Conservation (phyloP, 2,888 invertebrate genomes). For the Thalpophila matura region DNA sequence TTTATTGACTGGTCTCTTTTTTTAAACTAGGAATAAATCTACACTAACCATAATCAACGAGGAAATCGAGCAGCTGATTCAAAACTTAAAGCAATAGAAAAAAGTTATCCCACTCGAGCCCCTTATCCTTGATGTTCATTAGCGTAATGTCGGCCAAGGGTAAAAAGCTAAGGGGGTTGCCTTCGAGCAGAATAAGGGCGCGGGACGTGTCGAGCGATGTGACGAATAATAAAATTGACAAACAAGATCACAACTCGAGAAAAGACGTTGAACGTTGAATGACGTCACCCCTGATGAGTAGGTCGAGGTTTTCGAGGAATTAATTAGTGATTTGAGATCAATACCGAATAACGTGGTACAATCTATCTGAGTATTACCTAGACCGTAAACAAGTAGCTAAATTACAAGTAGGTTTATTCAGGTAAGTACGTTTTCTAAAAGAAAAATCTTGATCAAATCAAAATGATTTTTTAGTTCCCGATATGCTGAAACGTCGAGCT, state of each 20-base stretch:
- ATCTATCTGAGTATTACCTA: slow-evolving; percentile 6
- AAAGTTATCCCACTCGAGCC: slow-evolving; percentile 22
- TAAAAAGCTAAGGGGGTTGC: slow-evolving; percentile 55
- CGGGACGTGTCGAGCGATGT: slow-evolving; percentile 51
- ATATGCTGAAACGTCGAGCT: not conserved
- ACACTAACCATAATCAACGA: not conserved
- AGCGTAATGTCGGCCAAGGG: slow-evolving; percentile 54
- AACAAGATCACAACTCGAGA: slow-evolving; percentile 51
- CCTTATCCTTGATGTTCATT: slow-evolving; percentile 55
- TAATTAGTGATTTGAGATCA: slow-evolving; percentile 12
- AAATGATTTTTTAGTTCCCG: not conserved
- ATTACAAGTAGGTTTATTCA: not conserved
- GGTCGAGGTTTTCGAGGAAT: slow-evolving; percentile 12
- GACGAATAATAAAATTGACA: slow-evolving; percentile 56
- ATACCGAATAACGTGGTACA: slow-evolving; percentile 10
- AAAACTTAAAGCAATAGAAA: slow-evolving; percentile 22
- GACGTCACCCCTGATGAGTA: slow-evolving; percentile 29
- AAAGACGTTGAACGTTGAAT: slow-evolving; percentile 35
- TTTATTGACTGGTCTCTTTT: no score
- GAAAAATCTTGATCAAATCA: not conserved
- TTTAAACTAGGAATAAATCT: no score
- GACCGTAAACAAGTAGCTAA: not conserved
- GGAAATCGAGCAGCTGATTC: slow-evolving; percentile 1
- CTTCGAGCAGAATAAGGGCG: slow-evolving; percentile 52
- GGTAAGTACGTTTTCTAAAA: not conserved